phyloP scores from a whole-genome alignment of 1,140 invertebrate species.

The Plutomurus gul region DNA sequence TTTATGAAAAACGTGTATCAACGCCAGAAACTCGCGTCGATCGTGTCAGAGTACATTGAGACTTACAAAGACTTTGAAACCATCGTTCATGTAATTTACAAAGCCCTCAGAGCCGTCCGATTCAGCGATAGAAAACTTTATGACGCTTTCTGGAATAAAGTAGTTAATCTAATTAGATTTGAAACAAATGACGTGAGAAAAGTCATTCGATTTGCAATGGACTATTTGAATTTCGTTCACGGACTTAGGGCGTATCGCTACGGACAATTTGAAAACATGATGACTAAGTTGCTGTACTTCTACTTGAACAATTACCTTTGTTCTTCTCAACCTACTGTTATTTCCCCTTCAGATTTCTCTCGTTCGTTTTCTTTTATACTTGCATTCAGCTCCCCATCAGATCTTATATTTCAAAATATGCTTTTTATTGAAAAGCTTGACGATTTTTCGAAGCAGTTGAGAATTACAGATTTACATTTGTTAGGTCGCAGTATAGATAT shows the following conservation, averaged over 20 bases:
- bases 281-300: constrained; percentile 57
- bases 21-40: background rate
- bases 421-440: constrained; percentile 42
- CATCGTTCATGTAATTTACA: background rate
- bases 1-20: constrained; percentile 3
- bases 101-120: constrained; percentile 31
- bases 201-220: constrained; percentile 39
- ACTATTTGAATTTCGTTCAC: constrained; percentile 63
- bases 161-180: background rate
- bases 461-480: constrained; percentile 40
- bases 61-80: background rate
- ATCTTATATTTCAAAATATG: constrained; percentile 39
- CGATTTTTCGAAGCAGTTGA: constrained; percentile 43
- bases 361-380: constrained; percentile 60
- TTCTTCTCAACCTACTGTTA: constrained; percentile 34
- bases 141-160: constrained; percentile 46
- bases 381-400: constrained; percentile 55
- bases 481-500: constrained; percentile 46
- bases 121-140: constrained; percentile 33
- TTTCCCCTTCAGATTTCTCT: constrained; percentile 58
- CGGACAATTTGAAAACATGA: constrained; percentile 58
- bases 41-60: background rate
- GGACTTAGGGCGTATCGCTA: constrained; percentile 61
- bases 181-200: constrained; percentile 1
- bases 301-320: constrained; percentile 57